Conservation (phyloP, 2,113 vertebrate genomes). For the Hydrochoerus hydrochaeris region DNA sequence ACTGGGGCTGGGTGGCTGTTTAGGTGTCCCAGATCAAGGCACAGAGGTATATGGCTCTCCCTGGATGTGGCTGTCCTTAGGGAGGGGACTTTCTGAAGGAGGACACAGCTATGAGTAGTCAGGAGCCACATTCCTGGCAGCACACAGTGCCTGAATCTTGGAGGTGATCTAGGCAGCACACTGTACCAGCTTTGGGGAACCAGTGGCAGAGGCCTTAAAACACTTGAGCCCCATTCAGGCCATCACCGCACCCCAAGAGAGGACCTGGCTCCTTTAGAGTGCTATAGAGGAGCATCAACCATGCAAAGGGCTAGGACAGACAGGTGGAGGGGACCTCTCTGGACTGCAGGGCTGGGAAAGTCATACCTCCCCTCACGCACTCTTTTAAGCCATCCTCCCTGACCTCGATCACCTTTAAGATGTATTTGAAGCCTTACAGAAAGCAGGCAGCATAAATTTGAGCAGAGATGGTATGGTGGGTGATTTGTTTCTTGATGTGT, state of each 20-base stretch:
- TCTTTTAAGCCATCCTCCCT: neutral
- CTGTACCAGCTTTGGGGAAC: neutral
- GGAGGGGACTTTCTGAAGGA: neutral
- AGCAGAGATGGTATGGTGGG: neutral
- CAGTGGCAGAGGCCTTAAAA: neutral
- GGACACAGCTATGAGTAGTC: neutral
- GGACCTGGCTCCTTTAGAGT: neutral
- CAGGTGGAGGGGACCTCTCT: neutral
- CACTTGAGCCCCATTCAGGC: neutral
- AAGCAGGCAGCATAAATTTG: neutral
- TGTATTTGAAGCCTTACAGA: neutral
- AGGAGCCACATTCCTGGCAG: neutral
- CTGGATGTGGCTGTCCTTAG: neutral
- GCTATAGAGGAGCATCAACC: neutral
- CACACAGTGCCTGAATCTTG: accelerated
- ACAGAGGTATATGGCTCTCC: neutral
- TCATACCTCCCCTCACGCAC: accelerated
- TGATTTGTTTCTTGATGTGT: neutral
- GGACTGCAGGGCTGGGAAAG: accelerated
- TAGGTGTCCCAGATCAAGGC: neutral
- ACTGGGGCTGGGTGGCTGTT: neutral
- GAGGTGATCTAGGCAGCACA: neutral
- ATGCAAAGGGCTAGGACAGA: neutral
- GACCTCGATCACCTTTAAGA: neutral
- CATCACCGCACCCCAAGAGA: neutral